These are phyloP conservation scores for Antheraea mylitta DNA, from an alignment of 1,140 invertebrate genomes.

Conservation along the genomic window DNA sequence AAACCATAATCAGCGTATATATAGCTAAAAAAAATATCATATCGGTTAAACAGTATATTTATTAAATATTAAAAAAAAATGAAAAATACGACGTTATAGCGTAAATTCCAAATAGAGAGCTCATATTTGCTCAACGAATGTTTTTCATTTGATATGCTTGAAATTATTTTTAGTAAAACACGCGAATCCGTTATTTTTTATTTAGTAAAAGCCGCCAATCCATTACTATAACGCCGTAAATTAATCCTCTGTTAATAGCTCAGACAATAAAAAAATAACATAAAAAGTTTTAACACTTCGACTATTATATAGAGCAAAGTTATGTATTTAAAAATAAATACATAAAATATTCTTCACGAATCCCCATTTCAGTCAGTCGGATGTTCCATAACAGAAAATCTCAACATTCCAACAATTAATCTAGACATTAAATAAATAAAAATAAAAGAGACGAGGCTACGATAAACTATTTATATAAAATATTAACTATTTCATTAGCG, in stretches of 20 bases:
- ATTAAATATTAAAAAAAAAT: neutral
- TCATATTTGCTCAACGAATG: neutral
- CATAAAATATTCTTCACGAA: neutral
- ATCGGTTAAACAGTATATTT: neutral
- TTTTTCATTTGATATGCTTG: too few relatives aligned
- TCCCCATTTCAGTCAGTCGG: neutral
- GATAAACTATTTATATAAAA: slow-evolving; percentile 16
- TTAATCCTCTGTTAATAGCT: neutral
- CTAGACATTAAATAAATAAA: slow-evolving; percentile 40
- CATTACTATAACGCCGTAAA: neutral
- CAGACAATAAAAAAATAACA: neutral
- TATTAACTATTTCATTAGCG: slow-evolving; percentile 52
- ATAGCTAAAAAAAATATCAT: neutral
- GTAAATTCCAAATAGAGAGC: neutral
- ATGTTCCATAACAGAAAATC: slow-evolving; percentile 30
- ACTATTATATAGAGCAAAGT: neutral
- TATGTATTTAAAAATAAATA: too few relatives aligned
- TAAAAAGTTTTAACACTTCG: neutral
- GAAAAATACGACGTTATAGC: slow-evolving; percentile 8
- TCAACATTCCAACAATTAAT: slow-evolving; percentile 48
- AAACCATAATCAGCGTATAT: neutral
- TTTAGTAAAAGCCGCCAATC: neutral
- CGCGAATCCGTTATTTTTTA: neutral
- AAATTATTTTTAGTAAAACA: too few relatives aligned
- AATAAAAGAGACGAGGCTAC: slow-evolving; percentile 23